Evolutionary conservation across 2,113 vertebrate genomes (phyloP), one percentile per base, ranked within the genome.

Genomic region (Pangasianodon hypophthalmus): DNA sequence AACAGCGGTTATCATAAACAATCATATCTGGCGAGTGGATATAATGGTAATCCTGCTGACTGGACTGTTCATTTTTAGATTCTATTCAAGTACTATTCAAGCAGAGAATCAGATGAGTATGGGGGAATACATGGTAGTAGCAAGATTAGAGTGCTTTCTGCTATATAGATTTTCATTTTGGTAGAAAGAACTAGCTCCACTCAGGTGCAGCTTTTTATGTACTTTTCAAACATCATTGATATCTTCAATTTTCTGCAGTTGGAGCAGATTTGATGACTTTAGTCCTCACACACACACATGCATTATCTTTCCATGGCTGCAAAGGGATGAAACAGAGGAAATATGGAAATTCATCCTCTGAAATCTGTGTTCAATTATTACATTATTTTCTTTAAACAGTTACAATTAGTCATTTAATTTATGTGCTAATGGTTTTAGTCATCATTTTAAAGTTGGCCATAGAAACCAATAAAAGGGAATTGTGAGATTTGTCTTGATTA

Each of bases 91-190:
- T 71, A n/a, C 46, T 37, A 32, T 69, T 46, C 6, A 29, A 86
- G 8, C 18, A 52, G 29, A 52, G 29, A 52, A 69, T 85, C 46
- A 86, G 62, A 71, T 3, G 8, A 52, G 10, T 52, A 32, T 71
- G 19, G 44, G 44, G 54, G 67, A 86, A 37, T 56, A 41, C 26
- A 52, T 13, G 7, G 48, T n/a, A 86, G 48, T 37, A 6, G 29
- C 8, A 54, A 54, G 46, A 73, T 73, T 86, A 56, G 9, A 86
- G 19, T 41, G n/a, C 64, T 71, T 5, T 50, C 48, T 71, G 85
- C 62, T 88, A 85, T 92, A 91, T 91, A 48, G 88, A 90, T 93
- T 92, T 82, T 37, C 85, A 89, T 87, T 88, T 41, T 48, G 44
- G 37, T 48, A 41, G 48, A 91, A 58, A 85, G 62, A 93, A 60